Evolutionary conservation across 1,140 invertebrate species (phyloP).

Genomic region (Leptinotarsa undecemlineata): DNA sequence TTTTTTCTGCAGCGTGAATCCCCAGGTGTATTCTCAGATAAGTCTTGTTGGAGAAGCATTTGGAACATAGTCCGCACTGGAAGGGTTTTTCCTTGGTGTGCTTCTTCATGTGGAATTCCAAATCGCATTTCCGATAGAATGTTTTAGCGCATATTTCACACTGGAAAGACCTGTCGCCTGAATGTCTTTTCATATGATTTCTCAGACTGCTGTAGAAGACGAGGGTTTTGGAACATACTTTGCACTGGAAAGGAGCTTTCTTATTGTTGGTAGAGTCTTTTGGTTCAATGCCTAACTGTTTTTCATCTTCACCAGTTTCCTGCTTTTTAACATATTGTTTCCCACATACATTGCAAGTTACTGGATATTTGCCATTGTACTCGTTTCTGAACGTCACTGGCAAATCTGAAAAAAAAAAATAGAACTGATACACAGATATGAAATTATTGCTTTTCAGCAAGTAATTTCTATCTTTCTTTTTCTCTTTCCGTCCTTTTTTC

Average conservation of each 20-base stretch:
- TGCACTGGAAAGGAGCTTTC: not conserved
- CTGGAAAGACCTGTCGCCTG: slow-evolving; percentile 65
- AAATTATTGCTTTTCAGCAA: no score
- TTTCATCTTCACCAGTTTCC: not conserved
- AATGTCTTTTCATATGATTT: not conserved
- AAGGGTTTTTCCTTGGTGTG: slow-evolving; percentile 59
- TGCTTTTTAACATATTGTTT: not conserved
- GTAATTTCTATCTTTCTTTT: no score
- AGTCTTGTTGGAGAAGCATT: slow-evolving; percentile 58
- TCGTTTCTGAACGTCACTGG: not conserved
- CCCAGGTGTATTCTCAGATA: slow-evolving; percentile 61
- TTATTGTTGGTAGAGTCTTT: not conserved
- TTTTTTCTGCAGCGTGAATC: slow-evolving; percentile 60
- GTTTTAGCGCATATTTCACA: slow-evolving; percentile 64
- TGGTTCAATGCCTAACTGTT: no score
- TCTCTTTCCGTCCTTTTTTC: no score
- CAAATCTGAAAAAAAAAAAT: not conserved
- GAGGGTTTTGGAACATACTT: not conserved
- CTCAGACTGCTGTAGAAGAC: not conserved
- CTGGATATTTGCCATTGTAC: not conserved
- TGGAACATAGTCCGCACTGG: slow-evolving; percentile 58
- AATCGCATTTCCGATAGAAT: slow-evolving; percentile 35
- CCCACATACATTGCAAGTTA: not conserved
- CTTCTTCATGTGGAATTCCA: slow-evolving; percentile 59
- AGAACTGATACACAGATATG: no score